These are phyloP conservation scores for Drosophila pseudoobscura DNA, from an alignment of 1,140 invertebrate species.

Conservation along the genomic window DNA sequence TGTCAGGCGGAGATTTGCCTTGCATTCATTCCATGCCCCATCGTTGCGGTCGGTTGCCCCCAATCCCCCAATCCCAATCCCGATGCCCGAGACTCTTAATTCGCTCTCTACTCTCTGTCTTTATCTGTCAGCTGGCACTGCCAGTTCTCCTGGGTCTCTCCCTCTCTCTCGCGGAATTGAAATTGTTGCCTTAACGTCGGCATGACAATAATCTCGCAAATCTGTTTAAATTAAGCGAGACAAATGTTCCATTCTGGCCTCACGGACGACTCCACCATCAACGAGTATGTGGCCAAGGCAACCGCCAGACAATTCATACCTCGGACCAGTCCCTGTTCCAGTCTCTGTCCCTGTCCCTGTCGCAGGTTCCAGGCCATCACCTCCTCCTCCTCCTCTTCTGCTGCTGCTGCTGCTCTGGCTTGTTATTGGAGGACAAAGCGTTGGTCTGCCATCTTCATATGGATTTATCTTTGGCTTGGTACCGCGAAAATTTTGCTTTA, in stretches of 20 bases:
- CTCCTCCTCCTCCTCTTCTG: neutral
- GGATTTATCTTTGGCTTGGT: neutral
- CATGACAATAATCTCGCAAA: constrained; percentile 81
- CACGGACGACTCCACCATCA: constrained; percentile 19
- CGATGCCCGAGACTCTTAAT: constrained; percentile 35
- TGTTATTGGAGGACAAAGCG: constrained; percentile 4
- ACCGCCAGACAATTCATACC: constrained; percentile 39
- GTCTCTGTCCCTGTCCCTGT: neutral
- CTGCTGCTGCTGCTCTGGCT: neutral
- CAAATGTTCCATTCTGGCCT: constrained; percentile 72
- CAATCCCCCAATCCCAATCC: neutral
- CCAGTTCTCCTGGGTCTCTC: constrained; percentile 6
- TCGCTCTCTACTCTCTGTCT: constrained; percentile 33
- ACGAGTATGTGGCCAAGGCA: constrained; percentile 55
- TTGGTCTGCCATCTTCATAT: constrained; percentile 3
- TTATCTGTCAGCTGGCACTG: constrained; percentile 60
- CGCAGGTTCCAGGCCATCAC: constrained; percentile 9
- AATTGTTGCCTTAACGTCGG: constrained; percentile 79
- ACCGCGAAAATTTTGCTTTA: constrained; percentile 22
- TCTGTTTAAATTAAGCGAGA: constrained; percentile 82
- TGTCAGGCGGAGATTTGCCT: constrained; percentile 70
- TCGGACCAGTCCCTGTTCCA: constrained; percentile 10
- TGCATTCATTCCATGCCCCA: constrained; percentile 41
- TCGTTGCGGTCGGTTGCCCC: no score
- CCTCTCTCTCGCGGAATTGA: constrained; percentile 60